Base-by-base conservation (phyloP, 2,797 vertebrate genomes). In the Presbytis comata region DNA sequence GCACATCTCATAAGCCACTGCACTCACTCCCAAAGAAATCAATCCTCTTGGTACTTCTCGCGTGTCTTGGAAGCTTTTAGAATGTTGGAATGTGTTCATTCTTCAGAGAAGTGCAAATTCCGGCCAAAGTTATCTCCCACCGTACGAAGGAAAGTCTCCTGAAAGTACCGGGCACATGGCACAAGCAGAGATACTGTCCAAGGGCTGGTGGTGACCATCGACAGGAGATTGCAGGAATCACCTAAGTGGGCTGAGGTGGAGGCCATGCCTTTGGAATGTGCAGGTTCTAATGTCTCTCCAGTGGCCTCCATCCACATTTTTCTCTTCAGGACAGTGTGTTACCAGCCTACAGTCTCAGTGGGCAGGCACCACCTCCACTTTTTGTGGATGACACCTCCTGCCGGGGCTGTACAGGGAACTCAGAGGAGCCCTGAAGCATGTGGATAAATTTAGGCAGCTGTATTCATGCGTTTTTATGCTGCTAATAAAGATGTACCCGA, bases 111-210 rank as follows among this genome's bases (percentile, higher is more conserved):
- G 22, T 57, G 30, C 80, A 90, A 36, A 39, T 24, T 67, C 50
- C 50, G 28, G 74, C 7, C 8, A 59, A 61, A 41, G 16, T 44
- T 24, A 11, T 30, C 70, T 83, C 36, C 21, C 3, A 44, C 14
- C 11, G 1, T 55, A 78, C 0, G 9, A 21, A 44, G 72, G 30
- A 48, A 21, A 28, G 5, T 50, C 13, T 48, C 24, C 76, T 46
- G 19, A 22, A 5, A 8, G 33, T 53, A 13, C 2, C 1, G 1
- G 3, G 24, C 30, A 17, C 7, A 21, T 1, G 48, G 59, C 12
- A 22, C 75, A 39, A 39, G 33, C 7, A 30, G 41, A 30, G 17
- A 39, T n/a, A 64, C 17, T n/a, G 22, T 30, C 9, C 53, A 16
- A 16, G 67, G 17, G 44, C 28, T 12, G 10, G 30, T 28, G 16